Evolutionary conservation across 2,113 vertebrate species (phyloP).

Genomic region (Osmerus mordax): DNA sequence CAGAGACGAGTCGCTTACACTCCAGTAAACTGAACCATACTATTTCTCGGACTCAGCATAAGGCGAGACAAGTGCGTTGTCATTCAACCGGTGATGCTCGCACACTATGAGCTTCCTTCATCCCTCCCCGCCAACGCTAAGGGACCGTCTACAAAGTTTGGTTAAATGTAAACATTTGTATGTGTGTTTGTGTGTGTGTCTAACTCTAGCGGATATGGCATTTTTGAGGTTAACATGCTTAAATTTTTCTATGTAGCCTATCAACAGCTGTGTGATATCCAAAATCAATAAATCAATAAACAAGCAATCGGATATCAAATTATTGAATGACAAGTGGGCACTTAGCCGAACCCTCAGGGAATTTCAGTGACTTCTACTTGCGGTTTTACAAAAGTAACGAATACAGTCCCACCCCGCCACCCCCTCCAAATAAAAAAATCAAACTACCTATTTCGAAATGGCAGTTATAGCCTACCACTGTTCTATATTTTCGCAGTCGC

Average conservation of each 20-base stretch:
- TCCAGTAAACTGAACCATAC: too few species aligned
- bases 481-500: too few species aligned
- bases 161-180: not conserved
- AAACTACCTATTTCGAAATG: too few species aligned
- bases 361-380: too few species aligned
- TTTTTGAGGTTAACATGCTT: too few species aligned
- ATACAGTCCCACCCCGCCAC: too few species aligned
- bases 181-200: constrained; percentile 1
- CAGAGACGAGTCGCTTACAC: not conserved
- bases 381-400: too few species aligned
- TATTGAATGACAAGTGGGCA: not conserved
- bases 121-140: constrained; percentile 11
- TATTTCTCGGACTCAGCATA: too few species aligned
- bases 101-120: constrained; percentile 4
- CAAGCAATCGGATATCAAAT: not conserved
- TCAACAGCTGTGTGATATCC: not conserved
- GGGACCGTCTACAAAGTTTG: constrained; percentile 31
- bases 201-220: not conserved
- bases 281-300: not conserved
- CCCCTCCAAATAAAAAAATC: too few species aligned
- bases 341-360: too few species aligned
- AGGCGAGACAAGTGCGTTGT: not conserved
- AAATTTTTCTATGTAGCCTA: not conserved
- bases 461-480: too few species aligned
- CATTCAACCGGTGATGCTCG: not conserved